Percentiles rank a stretch among this genome's conserved stretches.
Conservation (phyloP, 2,797 vertebrate genomes). For the Lophotriccus pileatus region DNA sequence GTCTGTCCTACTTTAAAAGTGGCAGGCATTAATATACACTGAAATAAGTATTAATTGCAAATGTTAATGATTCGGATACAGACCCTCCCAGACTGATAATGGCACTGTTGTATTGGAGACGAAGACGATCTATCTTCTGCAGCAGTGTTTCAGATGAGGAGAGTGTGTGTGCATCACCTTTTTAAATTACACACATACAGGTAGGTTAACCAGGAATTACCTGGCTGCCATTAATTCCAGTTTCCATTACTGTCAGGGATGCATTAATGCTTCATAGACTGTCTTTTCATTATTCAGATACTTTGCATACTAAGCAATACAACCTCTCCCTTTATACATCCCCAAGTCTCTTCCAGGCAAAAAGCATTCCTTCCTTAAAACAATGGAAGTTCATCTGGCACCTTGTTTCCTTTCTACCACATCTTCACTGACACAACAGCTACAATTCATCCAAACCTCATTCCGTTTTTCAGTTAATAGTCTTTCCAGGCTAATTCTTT, state of each 20-base stretch:
- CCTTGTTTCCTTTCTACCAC: not conserved
- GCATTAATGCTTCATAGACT: not conserved
- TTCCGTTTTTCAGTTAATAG: not conserved
- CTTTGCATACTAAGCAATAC: not conserved
- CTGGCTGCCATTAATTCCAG: slow-evolving; percentile 24
- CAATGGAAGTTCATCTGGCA: not conserved
- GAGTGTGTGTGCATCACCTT: not conserved
- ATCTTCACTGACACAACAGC: not conserved
- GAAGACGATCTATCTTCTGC: not conserved
- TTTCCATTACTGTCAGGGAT: slow-evolving; percentile 1
- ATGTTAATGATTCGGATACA: not conserved
- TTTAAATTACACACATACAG: not conserved
- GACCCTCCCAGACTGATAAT: not conserved
- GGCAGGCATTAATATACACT: not conserved
- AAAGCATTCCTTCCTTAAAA: not conserved
- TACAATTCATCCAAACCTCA: not conserved
- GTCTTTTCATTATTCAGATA: slow-evolving; percentile 9
- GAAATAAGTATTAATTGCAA: not conserved
- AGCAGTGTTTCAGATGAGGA: not conserved
- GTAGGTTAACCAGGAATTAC: slow-evolving; percentile 54
- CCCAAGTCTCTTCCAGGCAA: not conserved
- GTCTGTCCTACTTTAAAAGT: not conserved
- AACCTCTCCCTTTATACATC: not conserved
- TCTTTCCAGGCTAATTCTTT: not conserved
- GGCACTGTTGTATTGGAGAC: not conserved